A percentile compares a stretch with the other conserved stretches of the same genome.
Conservation (phyloP, 1,140 invertebrate genomes). For the Drosophila auraria region DNA sequence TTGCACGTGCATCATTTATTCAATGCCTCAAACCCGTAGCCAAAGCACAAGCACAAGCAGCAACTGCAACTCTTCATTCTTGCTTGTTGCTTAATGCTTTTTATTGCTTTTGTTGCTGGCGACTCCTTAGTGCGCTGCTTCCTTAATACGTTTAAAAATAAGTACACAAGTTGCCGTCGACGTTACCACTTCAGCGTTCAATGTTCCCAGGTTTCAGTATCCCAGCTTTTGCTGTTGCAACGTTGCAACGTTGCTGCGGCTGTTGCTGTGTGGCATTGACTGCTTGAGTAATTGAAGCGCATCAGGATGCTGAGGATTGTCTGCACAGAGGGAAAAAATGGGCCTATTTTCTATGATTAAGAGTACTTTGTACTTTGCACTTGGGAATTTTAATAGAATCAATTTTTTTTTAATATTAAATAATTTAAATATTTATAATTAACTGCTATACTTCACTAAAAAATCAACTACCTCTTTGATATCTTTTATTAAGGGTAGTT, state of each 20-base stretch:
- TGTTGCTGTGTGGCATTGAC: slow-evolving; percentile 60
- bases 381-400: too few species aligned
- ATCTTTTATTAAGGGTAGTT: too few species aligned
- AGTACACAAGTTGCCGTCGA: slow-evolving; percentile 56
- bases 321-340: slow-evolving; percentile 18
- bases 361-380: too few species aligned
- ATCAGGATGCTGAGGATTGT: slow-evolving; percentile 43
- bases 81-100: slow-evolving; percentile 10
- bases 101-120: slow-evolving; percentile 1
- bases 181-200: slow-evolving; percentile 64
- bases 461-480: too few species aligned
- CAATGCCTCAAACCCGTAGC: slow-evolving; percentile 21
- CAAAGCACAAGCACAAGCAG: background rate
- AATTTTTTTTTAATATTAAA: too few species aligned
- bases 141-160: slow-evolving; percentile 81
- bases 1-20: slow-evolving; percentile 65
- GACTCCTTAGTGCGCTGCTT: slow-evolving; percentile 52
- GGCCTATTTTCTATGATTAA: too few species aligned
- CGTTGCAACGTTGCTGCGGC: slow-evolving; percentile 9
- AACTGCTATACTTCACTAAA: too few species aligned
- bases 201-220: slow-evolving; percentile 45
- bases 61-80: slow-evolving; percentile 27
- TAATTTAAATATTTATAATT: too few species aligned
- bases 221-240: background rate
- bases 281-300: slow-evolving; percentile 74